Base-by-base conservation (phyloP, 2,888 invertebrate genomes). In the Poecilobothrus nobilitatus region DNA sequence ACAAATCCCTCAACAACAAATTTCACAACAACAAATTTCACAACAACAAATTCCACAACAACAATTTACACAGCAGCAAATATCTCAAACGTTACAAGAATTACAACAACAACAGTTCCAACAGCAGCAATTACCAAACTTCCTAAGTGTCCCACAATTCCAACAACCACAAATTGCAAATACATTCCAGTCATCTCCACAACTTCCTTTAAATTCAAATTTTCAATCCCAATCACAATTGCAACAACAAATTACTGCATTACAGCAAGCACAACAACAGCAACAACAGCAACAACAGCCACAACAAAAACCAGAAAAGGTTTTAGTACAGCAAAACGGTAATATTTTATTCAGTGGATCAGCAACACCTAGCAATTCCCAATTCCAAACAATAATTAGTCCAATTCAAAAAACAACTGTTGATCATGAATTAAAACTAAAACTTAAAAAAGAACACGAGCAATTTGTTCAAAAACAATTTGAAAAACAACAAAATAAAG, bases 381-480 rank as follows among this genome's bases (percentile, higher is more conserved):
- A 67, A 67, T 64, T 78, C 78, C 27, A 79, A 77, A 83, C 62
- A 81, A 80, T 22, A 80, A 72, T 70, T 64, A 27, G 61, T 9
- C 66, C 61, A 66, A 61, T 61, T 33, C 61, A 18, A 27, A 66
- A 61, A 61, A 53, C 33, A 20, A 33, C 75, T 0, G 72, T 77
- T 1, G 90, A 91, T 73, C 85, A 90, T 66, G 86, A 88, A 73
- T 90, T 91, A 73, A 86, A 89, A 73, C 89, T 89, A 74, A 85
- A 88, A 72, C 85, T 90, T 6, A 90, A 90, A 70, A 89, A 89
- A 73, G 90, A 89, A 75, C 90, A 90, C 73, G 91, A 91, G 74
- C 87, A 91, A 73, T 88, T 91, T 73, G 86, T 90, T 6, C 91
- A 91, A 74, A 91, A 89, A 75, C 91, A 91, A 75, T 91, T 91